Base-by-base conservation (phyloP, 2,797 vertebrate genomes). In the Danio albolineatus region DNA sequence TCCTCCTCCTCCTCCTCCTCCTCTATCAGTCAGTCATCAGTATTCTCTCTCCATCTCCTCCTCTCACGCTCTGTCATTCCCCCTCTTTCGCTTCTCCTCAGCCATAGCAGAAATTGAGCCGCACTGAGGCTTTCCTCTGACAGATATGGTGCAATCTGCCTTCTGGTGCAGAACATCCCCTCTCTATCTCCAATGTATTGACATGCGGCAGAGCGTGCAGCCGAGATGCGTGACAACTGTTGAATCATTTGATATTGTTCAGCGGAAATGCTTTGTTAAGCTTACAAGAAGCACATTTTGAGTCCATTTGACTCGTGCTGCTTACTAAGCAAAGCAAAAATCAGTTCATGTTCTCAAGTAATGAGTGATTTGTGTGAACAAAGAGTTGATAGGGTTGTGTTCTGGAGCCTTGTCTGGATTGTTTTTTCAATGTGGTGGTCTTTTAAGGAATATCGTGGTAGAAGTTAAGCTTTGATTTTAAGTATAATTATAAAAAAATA, bases 11-110 rank as follows among this genome's bases (percentile, higher is more conserved):
- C 78, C 56, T 79, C 77, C 56, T 79, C 77, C 80, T 73, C 78
- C 73, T 76, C 61, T 83, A 49, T 66, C 76, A 84, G 83, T 84
- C 64, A 72, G 84, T 91, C 86, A 92, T 92, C 90, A 89, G 91
- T 92, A 93, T 92, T 92, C 90, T 87, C 86, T 89, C 86, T 78
- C 80, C 86, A 76, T 87, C 76, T 86, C 86, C 75, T 65, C 65
- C 46, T 51, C 72, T 83, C 70, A 48, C 19, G 51, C 57, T 80
- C 81, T 10, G 73, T 53, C 48, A n/a, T 79, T 81, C 80, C 76
- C 60, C 78, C 80, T 65, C 66, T 72, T 61, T 79, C 83, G 19
- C 46, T 64, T 77, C 70, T 79, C 19, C 49, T 53, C 66, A 48
- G 49, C 48, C 71, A 16, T 88, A 84, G 81, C 86, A 87, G 83